Evolutionary conservation across 92 coral and sea anemone species (phyloP).

Genomic region (Plumapathes pennacea): DNA sequence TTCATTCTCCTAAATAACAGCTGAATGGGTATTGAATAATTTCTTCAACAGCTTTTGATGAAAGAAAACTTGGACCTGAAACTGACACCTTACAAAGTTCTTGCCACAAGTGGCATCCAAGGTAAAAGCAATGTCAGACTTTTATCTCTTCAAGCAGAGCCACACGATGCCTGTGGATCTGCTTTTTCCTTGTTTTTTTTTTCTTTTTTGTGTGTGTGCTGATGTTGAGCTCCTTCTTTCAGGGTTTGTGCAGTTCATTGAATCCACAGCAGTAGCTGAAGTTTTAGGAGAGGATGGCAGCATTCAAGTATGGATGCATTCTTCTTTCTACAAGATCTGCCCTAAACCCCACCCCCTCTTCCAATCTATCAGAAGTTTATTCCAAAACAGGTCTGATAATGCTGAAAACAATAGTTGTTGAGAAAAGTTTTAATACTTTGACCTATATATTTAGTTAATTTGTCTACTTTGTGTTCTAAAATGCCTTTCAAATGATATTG

Average conservation of each 20-base stretch:
- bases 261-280: slow-evolving; percentile 91
- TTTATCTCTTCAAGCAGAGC: background rate
- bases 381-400: too few relatives aligned
- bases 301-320: slow-evolving; percentile 75
- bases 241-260: slow-evolving; percentile 96
- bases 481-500: too few relatives aligned
- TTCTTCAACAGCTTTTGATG: slow-evolving; percentile 83
- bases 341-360: too few relatives aligned
- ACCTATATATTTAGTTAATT: too few relatives aligned
- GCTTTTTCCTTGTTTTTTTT: background rate
- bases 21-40: too few relatives aligned
- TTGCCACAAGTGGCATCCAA: slow-evolving; percentile 91
- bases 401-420: too few relatives aligned
- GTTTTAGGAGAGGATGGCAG: slow-evolving; percentile 94
- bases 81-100: slow-evolving; percentile 91
- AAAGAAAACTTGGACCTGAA: slow-evolving; percentile 94
- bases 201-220: background rate
- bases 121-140: slow-evolving; percentile 38
- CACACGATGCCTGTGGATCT: background rate
- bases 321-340: too few relatives aligned
- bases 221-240: background rate
- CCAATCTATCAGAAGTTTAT: too few relatives aligned
- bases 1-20: too few relatives aligned
- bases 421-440: too few relatives aligned
- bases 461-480: too few relatives aligned